phyloP scores from a whole-genome alignment of 23 tunicate genomes.

The Styela plicata region DNA sequence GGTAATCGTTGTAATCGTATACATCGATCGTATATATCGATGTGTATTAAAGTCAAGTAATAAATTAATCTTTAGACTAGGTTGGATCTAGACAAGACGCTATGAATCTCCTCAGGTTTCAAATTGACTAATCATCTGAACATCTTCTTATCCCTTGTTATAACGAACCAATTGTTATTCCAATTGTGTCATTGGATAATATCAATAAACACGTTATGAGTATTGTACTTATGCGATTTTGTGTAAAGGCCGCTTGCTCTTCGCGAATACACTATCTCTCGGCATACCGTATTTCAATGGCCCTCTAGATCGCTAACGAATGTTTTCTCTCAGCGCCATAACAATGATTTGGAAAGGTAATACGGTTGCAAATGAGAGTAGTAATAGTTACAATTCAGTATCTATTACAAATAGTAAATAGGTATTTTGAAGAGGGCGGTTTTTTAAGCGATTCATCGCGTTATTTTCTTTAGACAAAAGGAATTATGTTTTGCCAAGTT shows the following conservation, averaged over 20 bases:
- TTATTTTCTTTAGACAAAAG: too few species aligned
- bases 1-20: too few species aligned
- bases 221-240: neutral
- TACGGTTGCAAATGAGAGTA: neutral
- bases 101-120: neutral
- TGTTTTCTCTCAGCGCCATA: neutral
- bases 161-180: neutral
- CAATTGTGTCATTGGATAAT: neutral
- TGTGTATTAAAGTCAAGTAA: too few species aligned
- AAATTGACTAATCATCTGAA: neutral
- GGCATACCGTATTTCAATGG: neutral
- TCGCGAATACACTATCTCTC: neutral
- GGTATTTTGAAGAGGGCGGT: neutral
- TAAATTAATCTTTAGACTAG: too few species aligned
- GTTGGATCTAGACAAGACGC: neutral
- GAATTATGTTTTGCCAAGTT: too few species aligned
- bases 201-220: neutral
- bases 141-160: neutral
- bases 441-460: too few species aligned
- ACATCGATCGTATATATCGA: too few species aligned
- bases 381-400: constrained; percentile 25
- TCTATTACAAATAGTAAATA: constrained; percentile 13
- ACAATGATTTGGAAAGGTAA: constrained; percentile 3
- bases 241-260: neutral
- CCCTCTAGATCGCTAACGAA: neutral